phyloP scores from a whole-genome alignment of 1,140 invertebrate species.

The Stegodyphus mimosarum region DNA sequence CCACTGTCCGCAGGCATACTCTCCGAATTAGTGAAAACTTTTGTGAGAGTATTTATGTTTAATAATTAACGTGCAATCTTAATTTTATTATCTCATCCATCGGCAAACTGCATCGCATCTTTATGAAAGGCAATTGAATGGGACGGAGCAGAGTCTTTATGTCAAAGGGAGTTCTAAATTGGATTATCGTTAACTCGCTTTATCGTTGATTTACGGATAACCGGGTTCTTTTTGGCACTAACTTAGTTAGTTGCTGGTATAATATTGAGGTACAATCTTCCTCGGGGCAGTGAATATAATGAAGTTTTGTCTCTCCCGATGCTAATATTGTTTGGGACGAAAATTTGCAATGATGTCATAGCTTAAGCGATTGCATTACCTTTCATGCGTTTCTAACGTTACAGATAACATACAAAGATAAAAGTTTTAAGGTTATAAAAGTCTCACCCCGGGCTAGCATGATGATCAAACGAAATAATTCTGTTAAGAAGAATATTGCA shows the following conservation, averaged over 20 bases:
- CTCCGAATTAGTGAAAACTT: too few species aligned
- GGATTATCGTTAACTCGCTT: conserved; percentile 46
- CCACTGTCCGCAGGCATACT: too few species aligned
- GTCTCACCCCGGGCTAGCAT: too few species aligned
- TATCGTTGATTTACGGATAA: conserved; percentile 50
- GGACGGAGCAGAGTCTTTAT: conserved; percentile 26
- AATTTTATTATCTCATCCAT: conserved; percentile 33
- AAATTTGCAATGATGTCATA: too few species aligned
- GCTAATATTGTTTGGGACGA: too few species aligned
- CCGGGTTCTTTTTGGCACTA: conserved; percentile 30
- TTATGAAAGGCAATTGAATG: not conserved
- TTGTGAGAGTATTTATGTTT: not conserved
- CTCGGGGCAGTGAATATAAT: conserved; percentile 23
- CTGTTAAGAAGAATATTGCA: too few species aligned
- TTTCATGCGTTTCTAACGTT: too few species aligned
- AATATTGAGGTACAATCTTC: conserved; percentile 41
- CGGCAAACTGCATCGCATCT: not conserved
- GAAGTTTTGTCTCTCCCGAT: conserved; percentile 27
- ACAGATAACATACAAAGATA: too few species aligned
- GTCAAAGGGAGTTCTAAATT: conserved; percentile 42
- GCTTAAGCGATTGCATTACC: too few species aligned
- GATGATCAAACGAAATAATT: too few species aligned
- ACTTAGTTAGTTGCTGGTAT: conserved; percentile 34
- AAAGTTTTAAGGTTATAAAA: too few species aligned
- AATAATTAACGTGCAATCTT: conserved; percentile 41